These are phyloP conservation scores for Enteromius fasciolatus DNA, from an alignment of 2,797 vertebrate species.

Conservation along the genomic window DNA sequence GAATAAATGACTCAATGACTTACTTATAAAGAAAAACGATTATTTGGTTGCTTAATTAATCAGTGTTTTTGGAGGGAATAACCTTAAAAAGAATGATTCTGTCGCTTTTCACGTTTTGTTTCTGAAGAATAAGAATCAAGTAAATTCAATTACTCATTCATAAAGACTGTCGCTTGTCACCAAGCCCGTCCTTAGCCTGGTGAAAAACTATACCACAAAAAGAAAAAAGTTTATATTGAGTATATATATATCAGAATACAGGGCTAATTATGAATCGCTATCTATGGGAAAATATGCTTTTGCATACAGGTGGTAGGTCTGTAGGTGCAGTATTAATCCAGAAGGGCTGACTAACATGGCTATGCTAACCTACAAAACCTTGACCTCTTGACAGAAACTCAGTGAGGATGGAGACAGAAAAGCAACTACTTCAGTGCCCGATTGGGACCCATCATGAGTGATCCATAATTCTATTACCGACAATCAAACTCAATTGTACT, in stretches of 20 bases:
- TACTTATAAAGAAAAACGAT: not conserved
- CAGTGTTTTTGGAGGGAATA: not conserved
- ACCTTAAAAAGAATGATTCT: not conserved
- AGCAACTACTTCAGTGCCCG: not conserved
- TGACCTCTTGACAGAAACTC: not conserved
- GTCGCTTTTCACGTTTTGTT: not conserved
- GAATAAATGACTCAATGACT: not conserved
- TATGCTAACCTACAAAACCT: not conserved
- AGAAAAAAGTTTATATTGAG: not conserved
- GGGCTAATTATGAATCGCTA: not conserved
- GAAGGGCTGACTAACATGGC: not conserved
- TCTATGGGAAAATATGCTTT: not conserved
- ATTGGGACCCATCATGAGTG: constrained; percentile 48
- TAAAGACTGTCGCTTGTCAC: not conserved
- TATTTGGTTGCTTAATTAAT: not conserved
- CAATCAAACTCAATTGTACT: constrained; percentile 54
- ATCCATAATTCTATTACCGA: constrained; percentile 55
- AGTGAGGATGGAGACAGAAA: constrained; percentile 4
- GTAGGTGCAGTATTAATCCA: not conserved
- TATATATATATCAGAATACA: not conserved
- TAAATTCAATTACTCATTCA: not conserved
- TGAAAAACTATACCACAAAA: too few relatives aligned
- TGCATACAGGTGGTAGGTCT: not conserved
- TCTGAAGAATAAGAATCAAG: too few relatives aligned
- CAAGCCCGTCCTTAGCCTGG: too few relatives aligned